Conservation (phyloP, 2,888 invertebrate genomes). For the Phorcus lineatus region DNA sequence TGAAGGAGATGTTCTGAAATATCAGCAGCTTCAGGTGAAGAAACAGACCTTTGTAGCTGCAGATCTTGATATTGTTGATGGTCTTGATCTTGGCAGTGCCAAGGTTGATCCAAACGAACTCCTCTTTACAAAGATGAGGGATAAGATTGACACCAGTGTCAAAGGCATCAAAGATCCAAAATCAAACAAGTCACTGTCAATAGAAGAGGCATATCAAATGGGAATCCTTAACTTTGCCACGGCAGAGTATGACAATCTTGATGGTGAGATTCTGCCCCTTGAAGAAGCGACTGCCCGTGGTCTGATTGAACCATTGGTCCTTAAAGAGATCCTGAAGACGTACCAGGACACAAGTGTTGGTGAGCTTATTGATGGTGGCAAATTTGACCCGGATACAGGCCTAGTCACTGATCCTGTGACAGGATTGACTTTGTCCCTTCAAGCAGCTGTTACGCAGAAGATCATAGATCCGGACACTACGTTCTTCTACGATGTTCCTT, state of each 20-base stretch:
- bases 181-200: constrained; percentile 60
- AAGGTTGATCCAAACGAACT: constrained; percentile 55
- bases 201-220: constrained; percentile 67
- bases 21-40: constrained; percentile 66
- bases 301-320: constrained; percentile 58
- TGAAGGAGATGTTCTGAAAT: constrained; percentile 53
- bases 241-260: constrained; percentile 55
- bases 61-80: constrained; percentile 46
- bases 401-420: constrained; percentile 76
- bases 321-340: constrained; percentile 62
- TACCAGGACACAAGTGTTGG: constrained; percentile 65
- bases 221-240: constrained; percentile 66
- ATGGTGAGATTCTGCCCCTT: constrained; percentile 57
- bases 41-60: constrained; percentile 61
- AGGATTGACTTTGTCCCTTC: constrained; percentile 73
- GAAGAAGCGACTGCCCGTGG: constrained; percentile 66
- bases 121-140: constrained; percentile 58
- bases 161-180: constrained; percentile 59
- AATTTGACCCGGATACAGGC: constrained; percentile 76
- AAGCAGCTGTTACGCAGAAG: constrained; percentile 66
- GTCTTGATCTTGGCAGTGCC: constrained; percentile 49
- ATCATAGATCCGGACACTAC: constrained; percentile 65
- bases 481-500: constrained; percentile 62
- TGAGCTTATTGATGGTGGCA: constrained; percentile 68
- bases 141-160: constrained; percentile 56